Conservation (phyloP, 2,888 invertebrate genomes). For the Oxyscelio sp. region DNA sequence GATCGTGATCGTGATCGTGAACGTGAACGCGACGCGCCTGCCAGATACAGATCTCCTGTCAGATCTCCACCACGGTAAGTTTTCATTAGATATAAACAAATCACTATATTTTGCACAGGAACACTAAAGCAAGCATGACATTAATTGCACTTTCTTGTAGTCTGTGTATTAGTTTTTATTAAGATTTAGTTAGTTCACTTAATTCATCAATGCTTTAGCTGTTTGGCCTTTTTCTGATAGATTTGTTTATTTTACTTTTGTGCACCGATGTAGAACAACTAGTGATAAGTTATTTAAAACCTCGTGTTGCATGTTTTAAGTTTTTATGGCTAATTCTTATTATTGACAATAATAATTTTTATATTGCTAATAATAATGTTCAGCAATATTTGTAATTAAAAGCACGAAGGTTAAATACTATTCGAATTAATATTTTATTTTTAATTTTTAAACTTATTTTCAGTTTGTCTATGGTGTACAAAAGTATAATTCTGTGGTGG, state of each 20-base stretch:
- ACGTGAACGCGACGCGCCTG: slow-evolving; percentile 82
- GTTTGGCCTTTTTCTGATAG: not conserved
- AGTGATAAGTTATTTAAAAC: too few species aligned
- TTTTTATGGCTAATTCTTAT: too few species aligned
- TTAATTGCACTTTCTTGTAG: not conserved
- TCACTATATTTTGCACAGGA: not conserved
- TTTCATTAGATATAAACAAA: slow-evolving; percentile 38
- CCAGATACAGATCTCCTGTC: slow-evolving; percentile 86
- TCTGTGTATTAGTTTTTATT: not conserved
- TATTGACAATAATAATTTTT: too few species aligned
- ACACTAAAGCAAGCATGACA: slow-evolving; percentile 5
- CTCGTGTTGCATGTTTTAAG: not conserved
- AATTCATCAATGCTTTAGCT: not conserved
- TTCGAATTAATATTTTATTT: too few species aligned
- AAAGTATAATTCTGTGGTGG: too few species aligned
- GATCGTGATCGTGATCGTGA: slow-evolving; percentile 84
- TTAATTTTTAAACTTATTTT: too few species aligned
- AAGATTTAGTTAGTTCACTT: not conserved
- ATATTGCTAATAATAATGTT: too few species aligned
- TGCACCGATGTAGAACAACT: not conserved
- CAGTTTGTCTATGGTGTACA: too few species aligned
- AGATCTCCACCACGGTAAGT: slow-evolving; percentile 87
- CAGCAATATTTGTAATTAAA: too few species aligned
- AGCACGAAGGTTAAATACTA: too few species aligned
- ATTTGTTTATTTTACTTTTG: slow-evolving; percentile 5